Evolutionary conservation across 2,888 invertebrate species (phyloP), one percentile per base, ranked within the genome.

Genomic region (Ptilodon capucinus): DNA sequence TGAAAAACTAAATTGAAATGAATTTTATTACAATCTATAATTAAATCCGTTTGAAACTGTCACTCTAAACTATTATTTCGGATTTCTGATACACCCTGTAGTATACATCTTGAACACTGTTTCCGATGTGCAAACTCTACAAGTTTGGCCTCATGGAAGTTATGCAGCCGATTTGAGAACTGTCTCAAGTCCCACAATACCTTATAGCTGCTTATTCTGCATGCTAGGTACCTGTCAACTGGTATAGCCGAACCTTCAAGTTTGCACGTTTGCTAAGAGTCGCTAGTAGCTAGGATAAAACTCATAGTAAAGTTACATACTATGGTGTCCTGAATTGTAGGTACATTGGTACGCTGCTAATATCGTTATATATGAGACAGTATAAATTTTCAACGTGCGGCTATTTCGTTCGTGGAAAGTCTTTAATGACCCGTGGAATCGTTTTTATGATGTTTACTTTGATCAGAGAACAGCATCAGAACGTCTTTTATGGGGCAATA

Each of bases 371-470:
- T 56, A 52, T 60, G 57, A 54, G 56, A 60, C 54, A 60, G 64
- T 67, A 79, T 77, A 82, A 74, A 82, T 74, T 79, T 68, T 70
- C 58, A 76, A 71, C 72, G 72, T 68, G 68, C 68, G 63, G 74
- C 72, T 74, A 83, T 81, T 79, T 72, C 76, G 79, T 74, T 77
- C 79, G 79, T 74, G 76, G 77, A 71, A 76, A 78, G 70, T 79
- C 79, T 74, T 81, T 84, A 85, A 84, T 84, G 84, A 79, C 78
- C 76, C 81, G 74, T 76, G 71, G 78, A 86, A 84, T 83, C 81
- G 81, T 81, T 84, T 86, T 86, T 86, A 86, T 83, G 81, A 80
- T 82, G 82, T 87, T 86, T 84, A 78, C 82, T 80, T 80, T 80
- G 79, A 84, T 84, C 81, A 80, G 75, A 77, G 70, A 76, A 78